phyloP scores from a whole-genome alignment of 2,888 invertebrate genomes.

The Sminthurides aquaticus region DNA sequence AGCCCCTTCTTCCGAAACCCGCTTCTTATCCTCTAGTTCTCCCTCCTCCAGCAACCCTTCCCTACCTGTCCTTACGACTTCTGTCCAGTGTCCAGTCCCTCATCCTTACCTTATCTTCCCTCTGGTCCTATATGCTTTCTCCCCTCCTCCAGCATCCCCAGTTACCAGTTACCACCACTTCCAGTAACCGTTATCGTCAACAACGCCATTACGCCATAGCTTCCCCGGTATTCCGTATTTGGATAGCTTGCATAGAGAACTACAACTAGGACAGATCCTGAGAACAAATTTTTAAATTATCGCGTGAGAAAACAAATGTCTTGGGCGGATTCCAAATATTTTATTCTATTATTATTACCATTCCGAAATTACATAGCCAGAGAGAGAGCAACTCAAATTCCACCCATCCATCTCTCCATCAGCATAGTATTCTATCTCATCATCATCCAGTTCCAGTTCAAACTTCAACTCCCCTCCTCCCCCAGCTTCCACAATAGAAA shows the following conservation, averaged over 20 bases:
- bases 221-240: no score
- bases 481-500: no score
- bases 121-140: no score
- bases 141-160: no score
- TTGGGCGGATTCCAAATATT: slow-evolving; percentile 1
- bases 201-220: no score
- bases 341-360: slow-evolving; percentile 8
- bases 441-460: background rate
- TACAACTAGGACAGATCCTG: background rate
- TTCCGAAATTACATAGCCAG: slow-evolving; percentile 2
- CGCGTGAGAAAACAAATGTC: slow-evolving; percentile 2
- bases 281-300: slow-evolving; percentile 1
- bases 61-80: background rate
- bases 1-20: background rate
- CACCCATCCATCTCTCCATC: slow-evolving; percentile 2
- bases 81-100: no score
- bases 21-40: background rate
- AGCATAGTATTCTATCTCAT: background rate
- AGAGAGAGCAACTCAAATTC: background rate
- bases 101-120: no score
- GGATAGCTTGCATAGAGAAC: no score
- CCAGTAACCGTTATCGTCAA: no score
- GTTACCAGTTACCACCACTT: no score
- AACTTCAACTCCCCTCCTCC: no score
- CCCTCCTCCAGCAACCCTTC: background rate